These are phyloP conservation scores for Chiloscyllium plagiosum DNA, from an alignment of 2,113 vertebrate species.

Conservation along the genomic window DNA sequence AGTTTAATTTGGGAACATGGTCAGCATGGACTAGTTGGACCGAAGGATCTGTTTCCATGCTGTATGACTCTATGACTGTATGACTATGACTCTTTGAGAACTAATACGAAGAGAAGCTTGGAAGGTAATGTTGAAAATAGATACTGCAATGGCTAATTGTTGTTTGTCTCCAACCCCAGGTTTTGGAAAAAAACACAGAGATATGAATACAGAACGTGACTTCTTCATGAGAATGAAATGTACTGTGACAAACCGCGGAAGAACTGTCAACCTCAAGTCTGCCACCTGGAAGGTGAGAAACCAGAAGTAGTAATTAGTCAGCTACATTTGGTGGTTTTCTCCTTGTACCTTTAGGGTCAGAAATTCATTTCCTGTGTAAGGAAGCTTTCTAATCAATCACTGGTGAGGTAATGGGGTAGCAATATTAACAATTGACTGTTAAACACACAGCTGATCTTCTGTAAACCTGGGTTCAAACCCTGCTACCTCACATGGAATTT, in stretches of 20 bases:
- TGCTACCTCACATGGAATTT: too few species aligned
- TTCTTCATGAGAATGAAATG: conserved; percentile 96
- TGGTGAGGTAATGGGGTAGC: too few species aligned
- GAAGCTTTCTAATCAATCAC: background rate
- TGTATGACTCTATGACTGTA: too few species aligned
- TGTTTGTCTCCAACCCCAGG: conserved; percentile 52
- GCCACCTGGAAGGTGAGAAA: conserved; percentile 83
- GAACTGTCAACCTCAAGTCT: conserved; percentile 84
- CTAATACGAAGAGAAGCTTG: background rate
- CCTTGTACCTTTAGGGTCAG: background rate
- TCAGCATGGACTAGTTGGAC: too few species aligned
- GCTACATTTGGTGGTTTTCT: conserved; percentile 23
- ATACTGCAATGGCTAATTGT: background rate
- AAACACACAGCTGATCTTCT: too few species aligned
- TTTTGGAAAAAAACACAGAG: conserved; percentile 76
- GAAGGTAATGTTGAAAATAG: background rate
- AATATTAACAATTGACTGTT: too few species aligned
- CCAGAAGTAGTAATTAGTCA: background rate
- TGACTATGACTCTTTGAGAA: background rate
- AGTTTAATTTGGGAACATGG: too few species aligned
- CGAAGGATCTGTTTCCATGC: too few species aligned
- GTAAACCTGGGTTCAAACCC: too few species aligned
- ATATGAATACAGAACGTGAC: conserved; percentile 67
- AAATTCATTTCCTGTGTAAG: conserved; percentile 4
- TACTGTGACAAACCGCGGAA: conserved; percentile 78